Evolutionary conservation across 2,888 invertebrate species (phyloP).

Genomic region (Minunthozetes semirufus): DNA sequence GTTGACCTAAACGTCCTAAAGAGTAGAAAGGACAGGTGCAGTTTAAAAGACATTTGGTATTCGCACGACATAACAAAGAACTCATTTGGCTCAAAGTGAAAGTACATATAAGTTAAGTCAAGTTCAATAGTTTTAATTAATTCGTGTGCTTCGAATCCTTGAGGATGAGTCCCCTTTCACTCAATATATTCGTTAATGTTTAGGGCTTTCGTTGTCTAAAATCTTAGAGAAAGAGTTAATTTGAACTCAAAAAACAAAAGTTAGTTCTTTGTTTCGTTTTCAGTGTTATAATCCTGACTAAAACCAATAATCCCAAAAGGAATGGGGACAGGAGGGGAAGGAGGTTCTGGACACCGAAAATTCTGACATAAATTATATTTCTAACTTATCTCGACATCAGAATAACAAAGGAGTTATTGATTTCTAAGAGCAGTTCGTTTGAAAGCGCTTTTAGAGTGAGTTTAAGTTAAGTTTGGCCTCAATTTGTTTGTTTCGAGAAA

Average conservation of each 20-base stretch:
- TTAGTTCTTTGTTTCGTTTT: no score
- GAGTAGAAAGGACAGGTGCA: conserved; percentile 10
- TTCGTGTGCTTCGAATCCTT: conserved; percentile 14
- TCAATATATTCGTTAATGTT: background rate
- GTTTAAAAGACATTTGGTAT: background rate
- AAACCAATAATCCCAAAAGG: no score
- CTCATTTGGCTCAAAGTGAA: background rate
- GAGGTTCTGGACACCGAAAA: no score
- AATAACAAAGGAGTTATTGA: background rate
- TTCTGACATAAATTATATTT: no score
- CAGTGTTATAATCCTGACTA: no score
- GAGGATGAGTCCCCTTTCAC: conserved; percentile 9
- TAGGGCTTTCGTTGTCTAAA: background rate
- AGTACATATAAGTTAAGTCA: conserved; percentile 16
- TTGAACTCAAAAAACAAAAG: no score
- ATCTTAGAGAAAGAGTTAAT: no score
- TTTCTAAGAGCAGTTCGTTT: background rate
- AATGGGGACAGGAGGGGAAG: no score
- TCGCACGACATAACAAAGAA: background rate
- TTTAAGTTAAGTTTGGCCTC: background rate
- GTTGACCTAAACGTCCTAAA: no score
- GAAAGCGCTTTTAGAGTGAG: background rate
- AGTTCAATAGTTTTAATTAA: conserved; percentile 18
- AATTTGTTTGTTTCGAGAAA: background rate
- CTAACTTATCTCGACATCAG: no score